Percentiles rank a stretch among this genome's conserved stretches.
phyloP scores from a whole-genome alignment of 2,888 invertebrate genomes.

The Dicranocentrus wangi region DNA sequence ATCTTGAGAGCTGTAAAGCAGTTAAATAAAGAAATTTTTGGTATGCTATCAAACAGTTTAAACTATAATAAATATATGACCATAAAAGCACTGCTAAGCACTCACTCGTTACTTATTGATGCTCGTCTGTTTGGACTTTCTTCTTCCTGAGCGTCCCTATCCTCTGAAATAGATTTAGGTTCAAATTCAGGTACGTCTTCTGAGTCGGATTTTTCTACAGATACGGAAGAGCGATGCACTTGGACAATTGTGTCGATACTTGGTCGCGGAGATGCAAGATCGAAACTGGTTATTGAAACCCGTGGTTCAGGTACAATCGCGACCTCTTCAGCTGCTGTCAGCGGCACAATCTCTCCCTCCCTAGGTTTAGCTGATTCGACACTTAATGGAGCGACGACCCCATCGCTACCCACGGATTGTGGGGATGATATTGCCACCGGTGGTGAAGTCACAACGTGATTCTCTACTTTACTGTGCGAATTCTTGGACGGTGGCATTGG shows the following conservation, averaged over 20 bases:
- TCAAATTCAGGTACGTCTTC: slow-evolving; percentile 31
- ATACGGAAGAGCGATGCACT: slow-evolving; percentile 32
- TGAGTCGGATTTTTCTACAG: slow-evolving; percentile 21
- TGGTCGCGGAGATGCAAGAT: slow-evolving; percentile 31
- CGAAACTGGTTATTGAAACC: not conserved
- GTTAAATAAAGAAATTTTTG: no score
- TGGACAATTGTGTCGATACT: slow-evolving; percentile 48
- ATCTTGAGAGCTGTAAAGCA: slow-evolving; percentile 39
- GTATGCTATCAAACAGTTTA: no score
- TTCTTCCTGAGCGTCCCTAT: slow-evolving; percentile 22
- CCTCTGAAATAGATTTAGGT: no score
- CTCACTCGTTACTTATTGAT: slow-evolving; percentile 42
- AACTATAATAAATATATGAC: no score
- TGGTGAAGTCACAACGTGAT: not conserved
- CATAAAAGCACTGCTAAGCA: not conserved
- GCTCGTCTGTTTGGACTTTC: slow-evolving; percentile 13
- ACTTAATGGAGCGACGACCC: no score
- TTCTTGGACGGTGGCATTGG: slow-evolving; percentile 47
- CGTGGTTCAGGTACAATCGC: no score
- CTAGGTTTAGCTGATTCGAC: not conserved
- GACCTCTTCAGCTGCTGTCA: not conserved
- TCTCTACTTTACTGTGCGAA: slow-evolving; percentile 15
- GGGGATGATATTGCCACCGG: slow-evolving; percentile 14
- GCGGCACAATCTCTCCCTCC: not conserved
- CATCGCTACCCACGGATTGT: not conserved